A percentile compares a stretch with the other conserved stretches of the same genome.
phyloP scores from a whole-genome alignment of 2,888 invertebrate species.

The Omphaloscelis lunosa region DNA sequence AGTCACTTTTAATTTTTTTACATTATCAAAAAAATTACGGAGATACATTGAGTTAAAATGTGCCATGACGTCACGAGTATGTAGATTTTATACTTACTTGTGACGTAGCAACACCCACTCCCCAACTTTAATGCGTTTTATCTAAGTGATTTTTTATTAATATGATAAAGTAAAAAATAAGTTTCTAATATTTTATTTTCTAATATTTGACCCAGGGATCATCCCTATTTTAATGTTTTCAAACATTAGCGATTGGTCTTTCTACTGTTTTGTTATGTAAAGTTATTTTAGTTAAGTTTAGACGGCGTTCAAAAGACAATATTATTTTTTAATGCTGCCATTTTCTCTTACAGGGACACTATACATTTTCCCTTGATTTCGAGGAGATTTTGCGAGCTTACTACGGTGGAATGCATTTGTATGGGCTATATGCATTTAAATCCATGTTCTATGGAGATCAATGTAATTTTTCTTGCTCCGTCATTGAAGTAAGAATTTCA shows the following conservation, averaged over 20 bases:
- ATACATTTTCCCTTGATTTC: background rate
- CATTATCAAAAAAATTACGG: too few species aligned
- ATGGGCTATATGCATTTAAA: slow-evolving; percentile 1
- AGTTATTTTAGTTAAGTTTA: background rate
- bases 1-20: too few species aligned
- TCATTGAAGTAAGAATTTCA: slow-evolving; percentile 6
- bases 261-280: background rate
- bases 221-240: background rate
- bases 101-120: too few species aligned
- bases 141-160: too few species aligned
- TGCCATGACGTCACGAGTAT: too few species aligned
- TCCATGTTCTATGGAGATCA: background rate
- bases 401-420: slow-evolving; percentile 8
- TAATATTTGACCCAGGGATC: too few species aligned
- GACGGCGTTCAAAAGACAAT: background rate
- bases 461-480: background rate
- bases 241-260: background rate
- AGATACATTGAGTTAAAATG: too few species aligned
- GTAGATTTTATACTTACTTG: too few species aligned
- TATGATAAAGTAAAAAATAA: too few species aligned
- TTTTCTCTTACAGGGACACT: slow-evolving; percentile 3
- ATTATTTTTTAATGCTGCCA: background rate
- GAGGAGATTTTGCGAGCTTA: background rate
- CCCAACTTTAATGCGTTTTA: too few species aligned
- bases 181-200: too few species aligned